phyloP scores from a whole-genome alignment of 1,140 invertebrate genomes.

The Sipha flava region DNA sequence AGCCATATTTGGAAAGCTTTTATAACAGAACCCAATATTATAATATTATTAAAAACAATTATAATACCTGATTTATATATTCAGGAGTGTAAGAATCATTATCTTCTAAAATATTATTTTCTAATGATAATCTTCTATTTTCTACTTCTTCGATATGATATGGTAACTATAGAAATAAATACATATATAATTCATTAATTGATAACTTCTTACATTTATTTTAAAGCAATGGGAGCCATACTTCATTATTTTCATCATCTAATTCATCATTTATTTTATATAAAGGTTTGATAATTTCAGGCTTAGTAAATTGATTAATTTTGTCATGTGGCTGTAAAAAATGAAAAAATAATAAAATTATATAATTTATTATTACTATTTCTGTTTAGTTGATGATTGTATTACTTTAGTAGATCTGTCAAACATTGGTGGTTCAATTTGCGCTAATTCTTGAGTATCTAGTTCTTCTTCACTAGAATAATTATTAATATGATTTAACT shows the following conservation, averaged over 20 bases:
- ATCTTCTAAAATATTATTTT: constrained; percentile 35
- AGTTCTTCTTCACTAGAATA: constrained; percentile 5
- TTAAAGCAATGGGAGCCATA: not conserved
- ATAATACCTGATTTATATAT: not conserved
- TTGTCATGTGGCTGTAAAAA: not conserved
- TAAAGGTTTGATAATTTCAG: constrained; percentile 3
- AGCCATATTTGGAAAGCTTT: too few relatives aligned
- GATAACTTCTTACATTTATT: not conserved
- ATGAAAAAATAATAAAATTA: not conserved
- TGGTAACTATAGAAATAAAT: not conserved
- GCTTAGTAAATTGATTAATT: not conserved
- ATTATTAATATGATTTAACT: not conserved
- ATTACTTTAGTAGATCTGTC: constrained; percentile 24
- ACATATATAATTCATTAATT: not conserved
- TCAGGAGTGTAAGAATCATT: not conserved
- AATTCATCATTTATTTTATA: not conserved
- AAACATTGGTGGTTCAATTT: not conserved
- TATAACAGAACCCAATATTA: too few relatives aligned
- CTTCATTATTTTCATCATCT: constrained; percentile 3
- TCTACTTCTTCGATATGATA: constrained; percentile 20
- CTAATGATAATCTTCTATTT: constrained; percentile 24
- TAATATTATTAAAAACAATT: not conserved
- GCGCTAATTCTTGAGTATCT: not conserved
- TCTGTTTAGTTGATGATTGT: not conserved
- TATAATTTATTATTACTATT: not conserved